Evolutionary conservation across 2,888 invertebrate species (phyloP).

Genomic region (Dorcus parallelipipedus): DNA sequence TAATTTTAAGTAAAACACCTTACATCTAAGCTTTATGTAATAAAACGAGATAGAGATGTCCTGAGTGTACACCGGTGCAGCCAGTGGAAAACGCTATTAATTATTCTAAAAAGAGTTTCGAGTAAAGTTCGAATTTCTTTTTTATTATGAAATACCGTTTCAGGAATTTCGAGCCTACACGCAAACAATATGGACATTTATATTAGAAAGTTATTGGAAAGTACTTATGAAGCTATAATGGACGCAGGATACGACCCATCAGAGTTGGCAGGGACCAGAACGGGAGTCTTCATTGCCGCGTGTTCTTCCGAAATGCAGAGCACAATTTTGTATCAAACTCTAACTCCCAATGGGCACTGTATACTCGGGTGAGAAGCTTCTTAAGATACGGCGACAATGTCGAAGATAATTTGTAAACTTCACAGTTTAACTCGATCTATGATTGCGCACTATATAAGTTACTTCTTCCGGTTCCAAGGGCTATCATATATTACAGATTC

Average conservation of each 20-base stretch:
- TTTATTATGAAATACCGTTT: neutral
- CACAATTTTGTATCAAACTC: constrained; percentile 48
- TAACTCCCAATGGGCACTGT: constrained; percentile 38
- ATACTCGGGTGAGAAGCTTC: constrained; percentile 52
- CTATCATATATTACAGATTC: constrained; percentile 89
- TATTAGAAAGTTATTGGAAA: constrained; percentile 57
- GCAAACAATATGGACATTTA: constrained; percentile 56
- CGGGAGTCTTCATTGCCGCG: constrained; percentile 75
- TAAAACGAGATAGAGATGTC: too few species aligned
- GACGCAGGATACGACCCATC: constrained; percentile 66
- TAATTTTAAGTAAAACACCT: too few species aligned
- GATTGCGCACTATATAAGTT: constrained; percentile 89
- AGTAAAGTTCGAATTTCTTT: neutral
- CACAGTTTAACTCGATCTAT: constrained; percentile 68
- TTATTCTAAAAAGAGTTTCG: too few species aligned
- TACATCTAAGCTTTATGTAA: too few species aligned
- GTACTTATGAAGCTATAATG: constrained; percentile 56
- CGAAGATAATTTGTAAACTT: neutral
- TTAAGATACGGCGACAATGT: neutral
- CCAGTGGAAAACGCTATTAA: too few species aligned
- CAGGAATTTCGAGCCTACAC: constrained; percentile 64
- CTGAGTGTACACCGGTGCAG: too few species aligned
- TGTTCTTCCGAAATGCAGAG: constrained; percentile 76
- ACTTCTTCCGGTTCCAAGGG: constrained; percentile 81
- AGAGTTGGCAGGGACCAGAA: constrained; percentile 65